phyloP scores from a whole-genome alignment of 1,140 invertebrate species.

The Trypoxylus dichotomus region DNA sequence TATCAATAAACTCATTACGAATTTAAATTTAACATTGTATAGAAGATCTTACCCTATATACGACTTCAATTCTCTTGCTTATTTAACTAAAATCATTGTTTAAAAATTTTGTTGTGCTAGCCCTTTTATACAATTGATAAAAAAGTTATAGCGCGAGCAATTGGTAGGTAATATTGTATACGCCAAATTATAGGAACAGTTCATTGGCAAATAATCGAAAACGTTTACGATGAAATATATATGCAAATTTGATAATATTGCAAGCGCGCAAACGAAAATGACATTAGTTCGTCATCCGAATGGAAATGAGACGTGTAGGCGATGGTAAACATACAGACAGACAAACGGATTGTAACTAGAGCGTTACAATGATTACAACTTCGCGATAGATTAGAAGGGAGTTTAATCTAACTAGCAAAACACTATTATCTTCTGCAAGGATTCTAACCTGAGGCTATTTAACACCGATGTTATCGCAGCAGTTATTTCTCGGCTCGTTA shows the following conservation, averaged over 20 bases:
- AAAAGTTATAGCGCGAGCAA: neutral
- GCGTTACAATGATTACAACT: neutral
- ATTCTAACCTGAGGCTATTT: constrained; percentile 14
- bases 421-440: constrained; percentile 15
- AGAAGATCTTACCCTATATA: too few species aligned
- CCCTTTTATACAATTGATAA: too few species aligned
- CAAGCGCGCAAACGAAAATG: neutral
- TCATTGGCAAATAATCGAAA: too few species aligned
- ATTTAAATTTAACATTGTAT: too few species aligned
- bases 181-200: too few species aligned
- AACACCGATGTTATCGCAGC: constrained; percentile 17
- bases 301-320: constrained; percentile 7
- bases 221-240: neutral
- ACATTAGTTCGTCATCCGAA: constrained; percentile 15
- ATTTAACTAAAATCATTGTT: too few species aligned
- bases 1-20: too few species aligned
- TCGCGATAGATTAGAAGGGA: constrained; percentile 5
- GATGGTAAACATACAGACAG: constrained; percentile 8
- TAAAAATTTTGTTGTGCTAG: too few species aligned
- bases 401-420: constrained; percentile 18
- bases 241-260: neutral
- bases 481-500: constrained; percentile 21
- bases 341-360: neutral
- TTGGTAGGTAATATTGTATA: too few species aligned
- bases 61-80: too few species aligned